These are phyloP conservation scores for Dipus sagitta DNA, from an alignment of 2,797 vertebrate species.

Conservation along the genomic window DNA sequence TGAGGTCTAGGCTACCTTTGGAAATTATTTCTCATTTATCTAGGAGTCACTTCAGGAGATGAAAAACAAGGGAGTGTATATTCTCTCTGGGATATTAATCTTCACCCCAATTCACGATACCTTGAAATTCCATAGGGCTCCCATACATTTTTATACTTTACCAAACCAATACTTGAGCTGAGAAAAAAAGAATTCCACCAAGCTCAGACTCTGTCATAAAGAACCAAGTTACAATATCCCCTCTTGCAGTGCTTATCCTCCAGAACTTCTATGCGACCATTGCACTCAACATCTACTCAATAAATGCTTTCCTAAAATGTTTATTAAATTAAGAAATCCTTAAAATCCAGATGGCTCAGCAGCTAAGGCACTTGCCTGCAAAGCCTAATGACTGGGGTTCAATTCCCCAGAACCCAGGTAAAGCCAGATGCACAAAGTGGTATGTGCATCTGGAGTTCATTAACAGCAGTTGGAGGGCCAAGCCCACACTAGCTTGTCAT, in stretches of 20 bases:
- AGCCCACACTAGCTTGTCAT: neutral
- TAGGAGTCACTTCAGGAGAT: neutral
- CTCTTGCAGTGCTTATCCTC: neutral
- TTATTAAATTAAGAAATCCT: neutral
- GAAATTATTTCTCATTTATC: conserved; percentile 22
- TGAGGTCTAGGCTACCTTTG: neutral
- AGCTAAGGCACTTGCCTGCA: too few relatives aligned
- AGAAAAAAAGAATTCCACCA: neutral
- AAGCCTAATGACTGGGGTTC: too few relatives aligned
- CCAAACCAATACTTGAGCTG: neutral
- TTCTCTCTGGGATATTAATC: conserved; percentile 38
- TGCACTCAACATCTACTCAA: neutral
- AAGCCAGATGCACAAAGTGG: too few relatives aligned
- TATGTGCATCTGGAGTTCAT: too few relatives aligned
- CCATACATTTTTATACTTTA: conserved; percentile 11
- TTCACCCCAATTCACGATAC: neutral
- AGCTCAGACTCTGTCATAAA: neutral
- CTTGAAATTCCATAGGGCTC: conserved; percentile 25
- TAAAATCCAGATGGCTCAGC: too few relatives aligned
- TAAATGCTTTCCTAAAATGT: conserved; percentile 19
- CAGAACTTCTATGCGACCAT: neutral
- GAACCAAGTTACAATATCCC: neutral
- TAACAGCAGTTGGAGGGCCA: neutral
- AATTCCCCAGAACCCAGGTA: too few relatives aligned
- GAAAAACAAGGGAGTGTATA: neutral